phyloP scores from a whole-genome alignment of 2,113 vertebrate species.

The Promerops cafer region DNA sequence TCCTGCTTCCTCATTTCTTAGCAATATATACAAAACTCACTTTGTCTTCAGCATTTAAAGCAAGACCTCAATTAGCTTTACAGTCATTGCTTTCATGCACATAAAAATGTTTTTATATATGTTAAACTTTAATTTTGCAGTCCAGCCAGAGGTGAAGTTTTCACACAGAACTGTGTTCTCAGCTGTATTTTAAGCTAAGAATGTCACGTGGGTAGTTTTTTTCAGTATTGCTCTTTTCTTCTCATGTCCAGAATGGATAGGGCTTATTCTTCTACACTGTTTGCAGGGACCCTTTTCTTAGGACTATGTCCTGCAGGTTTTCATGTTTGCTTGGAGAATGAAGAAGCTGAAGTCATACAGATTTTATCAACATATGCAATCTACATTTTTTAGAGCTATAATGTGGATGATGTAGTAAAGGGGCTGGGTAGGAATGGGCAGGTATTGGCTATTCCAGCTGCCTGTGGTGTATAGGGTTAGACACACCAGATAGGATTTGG shows the following conservation, averaged over 20 bases:
- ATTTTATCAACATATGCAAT: background rate
- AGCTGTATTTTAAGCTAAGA: background rate
- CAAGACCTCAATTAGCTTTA: background rate
- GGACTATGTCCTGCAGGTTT: background rate
- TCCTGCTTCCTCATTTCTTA: background rate
- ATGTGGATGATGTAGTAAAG: background rate
- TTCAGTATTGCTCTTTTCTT: background rate
- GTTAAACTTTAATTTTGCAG: background rate
- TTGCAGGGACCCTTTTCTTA: background rate
- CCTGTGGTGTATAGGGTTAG: background rate
- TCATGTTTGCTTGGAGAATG: background rate
- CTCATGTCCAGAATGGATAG: background rate
- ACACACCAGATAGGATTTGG: background rate
- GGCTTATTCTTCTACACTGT: background rate
- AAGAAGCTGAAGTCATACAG: background rate
- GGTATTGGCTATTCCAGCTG: background rate
- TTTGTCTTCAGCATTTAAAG: background rate
- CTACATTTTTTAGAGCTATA: background rate
- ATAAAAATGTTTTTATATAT: background rate
- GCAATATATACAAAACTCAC: background rate
- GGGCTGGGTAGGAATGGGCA: background rate
- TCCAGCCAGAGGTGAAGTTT: background rate
- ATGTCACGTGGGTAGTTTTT: background rate
- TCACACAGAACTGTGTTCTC: background rate
- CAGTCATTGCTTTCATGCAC: background rate